Evolutionary conservation across 30 jellyfish, hydroid and myxozoan species (phyloP).

Genomic region (Nemopilema nomurai): DNA sequence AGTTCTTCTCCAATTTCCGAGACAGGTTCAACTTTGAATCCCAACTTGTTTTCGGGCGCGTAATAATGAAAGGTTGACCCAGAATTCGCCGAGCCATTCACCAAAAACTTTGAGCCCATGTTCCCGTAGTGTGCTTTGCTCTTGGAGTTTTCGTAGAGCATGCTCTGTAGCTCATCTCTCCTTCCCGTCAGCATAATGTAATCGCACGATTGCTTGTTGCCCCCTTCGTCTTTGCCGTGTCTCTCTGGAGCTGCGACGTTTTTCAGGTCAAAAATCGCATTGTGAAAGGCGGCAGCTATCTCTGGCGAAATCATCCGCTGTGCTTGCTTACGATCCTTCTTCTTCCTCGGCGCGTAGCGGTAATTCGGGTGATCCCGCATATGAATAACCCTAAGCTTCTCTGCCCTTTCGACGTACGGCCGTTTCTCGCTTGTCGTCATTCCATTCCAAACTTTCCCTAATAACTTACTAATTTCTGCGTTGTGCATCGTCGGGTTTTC

Average conservation of each 20-base stretch:
- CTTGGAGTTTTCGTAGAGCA: slow-evolving; percentile 45
- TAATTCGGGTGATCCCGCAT: slow-evolving; percentile 95
- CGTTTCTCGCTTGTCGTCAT: slow-evolving; percentile 91
- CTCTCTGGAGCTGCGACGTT: slow-evolving; percentile 28
- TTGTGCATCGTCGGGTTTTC: slow-evolving; percentile 96
- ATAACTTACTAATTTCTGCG: slow-evolving; percentile 92
- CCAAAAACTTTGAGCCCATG: neutral
- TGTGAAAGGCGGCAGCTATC: slow-evolving; percentile 89
- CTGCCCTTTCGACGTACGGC: slow-evolving; percentile 95
- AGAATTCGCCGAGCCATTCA: neutral
- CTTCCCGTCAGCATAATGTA: slow-evolving; percentile 65
- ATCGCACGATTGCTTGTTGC: slow-evolving; percentile 22
- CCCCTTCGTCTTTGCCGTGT: slow-evolving; percentile 37
- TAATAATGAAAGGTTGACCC: slow-evolving; percentile 59
- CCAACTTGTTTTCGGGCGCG: slow-evolving; percentile 41
- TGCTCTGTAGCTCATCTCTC: slow-evolving; percentile 42
- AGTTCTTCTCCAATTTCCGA: slow-evolving; percentile 47
- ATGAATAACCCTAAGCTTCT: slow-evolving; percentile 84
- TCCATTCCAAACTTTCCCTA: slow-evolving; percentile 93
- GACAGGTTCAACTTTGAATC: slow-evolving; percentile 19
- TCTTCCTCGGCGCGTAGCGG: slow-evolving; percentile 96
- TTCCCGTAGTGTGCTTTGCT: neutral
- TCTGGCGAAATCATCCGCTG: slow-evolving; percentile 95
- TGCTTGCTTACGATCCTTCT: slow-evolving; percentile 72
- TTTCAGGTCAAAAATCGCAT: slow-evolving; percentile 83